Evolutionary conservation across 2,113 vertebrate genomes (phyloP).

Genomic region (Aldabrachelys gigantea): DNA sequence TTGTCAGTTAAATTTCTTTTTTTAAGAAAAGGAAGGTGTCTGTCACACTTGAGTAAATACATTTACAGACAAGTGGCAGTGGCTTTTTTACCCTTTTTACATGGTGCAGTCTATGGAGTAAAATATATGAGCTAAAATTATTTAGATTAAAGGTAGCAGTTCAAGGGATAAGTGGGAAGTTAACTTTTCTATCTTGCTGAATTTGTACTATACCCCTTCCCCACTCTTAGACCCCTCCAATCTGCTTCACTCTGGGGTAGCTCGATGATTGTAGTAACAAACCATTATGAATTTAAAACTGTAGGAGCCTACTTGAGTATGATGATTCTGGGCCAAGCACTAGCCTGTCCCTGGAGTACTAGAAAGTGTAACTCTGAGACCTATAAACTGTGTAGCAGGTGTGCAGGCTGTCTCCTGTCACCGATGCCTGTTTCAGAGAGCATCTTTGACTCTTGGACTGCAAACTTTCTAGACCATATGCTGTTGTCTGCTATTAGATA

Average conservation of each 20-base stretch:
- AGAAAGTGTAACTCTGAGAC: too few species aligned
- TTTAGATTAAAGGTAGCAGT: background rate
- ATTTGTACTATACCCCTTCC: background rate
- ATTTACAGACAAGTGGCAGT: rapidly evolving
- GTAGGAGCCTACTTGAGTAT: background rate
- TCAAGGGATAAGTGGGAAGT: background rate
- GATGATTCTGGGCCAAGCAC: background rate
- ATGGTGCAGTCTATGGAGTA: background rate
- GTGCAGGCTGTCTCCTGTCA: background rate
- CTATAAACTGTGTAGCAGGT: background rate
- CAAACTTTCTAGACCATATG: background rate
- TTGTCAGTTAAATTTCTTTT: rapidly evolving
- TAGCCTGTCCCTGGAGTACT: rapidly evolving
- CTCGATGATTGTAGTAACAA: background rate
- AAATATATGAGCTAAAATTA: background rate
- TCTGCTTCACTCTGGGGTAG: rapidly evolving
- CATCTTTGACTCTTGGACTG: background rate
- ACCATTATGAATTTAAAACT: background rate
- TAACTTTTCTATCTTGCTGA: rapidly evolving
- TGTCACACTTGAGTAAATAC: background rate
- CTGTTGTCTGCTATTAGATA: background rate
- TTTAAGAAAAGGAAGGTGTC: background rate
- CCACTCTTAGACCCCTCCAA: background rate
- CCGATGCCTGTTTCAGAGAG: too few species aligned
- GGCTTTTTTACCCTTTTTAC: background rate